Evolutionary conservation across 1,140 invertebrate species (phyloP).

Genomic region (Ephestia elutella): DNA sequence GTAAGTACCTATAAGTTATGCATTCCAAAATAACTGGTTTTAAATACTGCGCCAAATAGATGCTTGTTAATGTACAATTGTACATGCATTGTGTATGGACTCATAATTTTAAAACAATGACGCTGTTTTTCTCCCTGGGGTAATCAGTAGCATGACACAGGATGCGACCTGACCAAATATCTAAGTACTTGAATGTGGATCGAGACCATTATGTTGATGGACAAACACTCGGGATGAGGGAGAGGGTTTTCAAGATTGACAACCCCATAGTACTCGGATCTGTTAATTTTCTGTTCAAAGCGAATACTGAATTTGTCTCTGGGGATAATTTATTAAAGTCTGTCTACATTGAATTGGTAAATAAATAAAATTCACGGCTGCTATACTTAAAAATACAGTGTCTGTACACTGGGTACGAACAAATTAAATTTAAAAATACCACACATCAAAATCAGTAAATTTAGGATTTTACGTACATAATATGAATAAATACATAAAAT

Average conservation of each 20-base stretch:
- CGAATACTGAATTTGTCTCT: background rate
- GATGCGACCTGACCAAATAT: background rate
- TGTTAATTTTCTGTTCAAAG: background rate
- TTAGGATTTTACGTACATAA: too few relatives aligned
- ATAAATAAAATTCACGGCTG: too few relatives aligned
- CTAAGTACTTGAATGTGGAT: background rate
- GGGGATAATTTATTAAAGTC: background rate
- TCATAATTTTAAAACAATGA: background rate
- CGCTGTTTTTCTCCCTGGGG: background rate
- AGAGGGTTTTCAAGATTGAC: background rate
- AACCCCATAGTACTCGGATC: background rate
- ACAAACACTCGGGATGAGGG: background rate
- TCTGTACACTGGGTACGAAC: too few relatives aligned
- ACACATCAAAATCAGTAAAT: too few relatives aligned
- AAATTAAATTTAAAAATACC: too few relatives aligned
- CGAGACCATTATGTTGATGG: background rate
- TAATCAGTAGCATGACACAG: background rate
- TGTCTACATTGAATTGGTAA: background rate
- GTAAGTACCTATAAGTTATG: too few relatives aligned
- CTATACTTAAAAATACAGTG: too few relatives aligned
- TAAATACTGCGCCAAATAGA: too few relatives aligned
- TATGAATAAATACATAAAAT: too few relatives aligned
- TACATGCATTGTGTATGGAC: too few relatives aligned
- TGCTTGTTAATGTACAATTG: too few relatives aligned
- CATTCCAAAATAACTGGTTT: too few relatives aligned